These are phyloP conservation scores for Stenodera caucasica DNA, from an alignment of 2,888 invertebrate genomes.

Conservation along the genomic window DNA sequence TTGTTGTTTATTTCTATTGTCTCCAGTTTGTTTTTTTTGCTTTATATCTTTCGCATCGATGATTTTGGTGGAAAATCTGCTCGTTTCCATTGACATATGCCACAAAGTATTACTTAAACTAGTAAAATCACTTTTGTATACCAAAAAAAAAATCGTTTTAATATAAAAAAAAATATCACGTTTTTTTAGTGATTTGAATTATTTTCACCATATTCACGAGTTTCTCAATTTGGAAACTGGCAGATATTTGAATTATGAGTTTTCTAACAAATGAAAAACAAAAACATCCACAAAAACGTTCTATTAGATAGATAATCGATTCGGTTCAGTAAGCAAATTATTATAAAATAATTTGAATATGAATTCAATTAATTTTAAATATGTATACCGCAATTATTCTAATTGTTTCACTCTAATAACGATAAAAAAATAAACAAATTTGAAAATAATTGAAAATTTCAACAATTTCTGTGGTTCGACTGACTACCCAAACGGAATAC, in stretches of 20 bases:
- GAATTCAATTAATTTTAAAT: not conserved
- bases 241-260: no score
- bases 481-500: not conserved
- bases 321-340: not conserved
- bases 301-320: not conserved
- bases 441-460: not conserved
- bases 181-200: no score
- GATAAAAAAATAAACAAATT: no score
- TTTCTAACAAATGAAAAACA: not conserved
- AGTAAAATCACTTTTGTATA: not conserved
- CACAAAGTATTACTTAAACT: slow-evolving; percentile 17
- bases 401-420: not conserved
- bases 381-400: not conserved
- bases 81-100: slow-evolving; percentile 30
- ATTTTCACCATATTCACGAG: no score
- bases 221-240: no score
- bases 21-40: slow-evolving; percentile 34
- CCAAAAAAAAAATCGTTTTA: no score
- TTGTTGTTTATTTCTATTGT: slow-evolving; percentile 37
- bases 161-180: no score
- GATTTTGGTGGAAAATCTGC: slow-evolving; percentile 22
- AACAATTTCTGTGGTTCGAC: not conserved
- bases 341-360: not conserved
- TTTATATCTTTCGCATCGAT: slow-evolving; percentile 32
- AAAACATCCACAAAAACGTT: not conserved